Conservation (phyloP, 2,888 invertebrate species). For the Baronia brevicornis region DNA sequence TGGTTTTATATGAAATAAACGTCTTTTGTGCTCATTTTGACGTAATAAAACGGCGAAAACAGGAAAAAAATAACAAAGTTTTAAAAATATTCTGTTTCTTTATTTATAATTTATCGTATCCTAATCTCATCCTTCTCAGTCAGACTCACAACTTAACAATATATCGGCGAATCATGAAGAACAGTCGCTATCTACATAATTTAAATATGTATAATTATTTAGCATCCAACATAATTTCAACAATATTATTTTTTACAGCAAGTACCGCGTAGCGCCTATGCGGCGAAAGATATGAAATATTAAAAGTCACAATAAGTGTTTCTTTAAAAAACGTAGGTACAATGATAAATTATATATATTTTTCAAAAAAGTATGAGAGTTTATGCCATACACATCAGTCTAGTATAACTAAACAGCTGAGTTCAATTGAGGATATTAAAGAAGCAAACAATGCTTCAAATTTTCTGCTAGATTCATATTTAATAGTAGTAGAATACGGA, state of each 20-base stretch:
- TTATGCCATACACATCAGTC: slow-evolving; percentile 68
- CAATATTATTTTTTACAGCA: slow-evolving; percentile 27
- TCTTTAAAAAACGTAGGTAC: too few relatives aligned
- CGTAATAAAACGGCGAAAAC: too few relatives aligned
- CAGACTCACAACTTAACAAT: slow-evolving; percentile 46
- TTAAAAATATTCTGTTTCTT: slow-evolving; percentile 70
- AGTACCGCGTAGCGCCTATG: background rate
- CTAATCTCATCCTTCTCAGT: slow-evolving; percentile 62
- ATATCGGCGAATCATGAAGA: slow-evolving; percentile 52
- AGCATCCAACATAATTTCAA: slow-evolving; percentile 37
- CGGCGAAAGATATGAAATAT: too few relatives aligned
- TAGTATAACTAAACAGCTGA: slow-evolving; percentile 57
- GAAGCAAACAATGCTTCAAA: too few relatives aligned
- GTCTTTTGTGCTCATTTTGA: too few relatives aligned
- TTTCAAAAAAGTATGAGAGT: too few relatives aligned
- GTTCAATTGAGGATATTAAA: slow-evolving; percentile 9
- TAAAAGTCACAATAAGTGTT: too few relatives aligned
- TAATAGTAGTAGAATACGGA: too few relatives aligned
- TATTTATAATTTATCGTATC: slow-evolving; percentile 67
- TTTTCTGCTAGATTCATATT: too few relatives aligned
- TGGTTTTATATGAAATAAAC: too few relatives aligned
- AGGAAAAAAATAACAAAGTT: slow-evolving; percentile 34
- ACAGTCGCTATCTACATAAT: slow-evolving; percentile 43
- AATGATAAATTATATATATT: too few relatives aligned
- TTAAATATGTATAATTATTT: slow-evolving; percentile 28